These are phyloP conservation scores for Alexandromys oeconomus DNA, from an alignment of 2,797 vertebrate genomes.

Conservation along the genomic window DNA sequence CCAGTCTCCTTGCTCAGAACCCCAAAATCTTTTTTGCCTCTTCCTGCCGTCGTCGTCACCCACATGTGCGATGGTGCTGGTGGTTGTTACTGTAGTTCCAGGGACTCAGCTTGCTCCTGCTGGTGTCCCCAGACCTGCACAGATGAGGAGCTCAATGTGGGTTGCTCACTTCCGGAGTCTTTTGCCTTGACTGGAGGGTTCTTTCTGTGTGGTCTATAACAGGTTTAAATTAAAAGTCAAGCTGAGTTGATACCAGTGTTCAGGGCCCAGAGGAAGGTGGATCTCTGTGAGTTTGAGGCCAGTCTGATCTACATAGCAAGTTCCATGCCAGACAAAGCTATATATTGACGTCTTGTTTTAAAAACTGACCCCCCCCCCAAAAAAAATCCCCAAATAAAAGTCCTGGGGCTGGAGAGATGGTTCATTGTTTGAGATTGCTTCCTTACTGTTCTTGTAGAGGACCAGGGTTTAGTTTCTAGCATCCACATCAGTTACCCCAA, in stretches of 20 bases:
- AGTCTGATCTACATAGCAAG: not conserved
- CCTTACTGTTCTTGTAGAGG: not conserved
- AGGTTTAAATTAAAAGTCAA: constrained; percentile 43
- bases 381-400: not conserved
- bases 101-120: not conserved
- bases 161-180: not conserved
- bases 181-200: constrained; percentile 4
- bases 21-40: not conserved
- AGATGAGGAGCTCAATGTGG: not conserved
- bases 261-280: not conserved
- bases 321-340: not conserved
- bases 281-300: not conserved
- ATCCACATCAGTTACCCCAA: not conserved
- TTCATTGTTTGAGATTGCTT: not conserved
- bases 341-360: not conserved
- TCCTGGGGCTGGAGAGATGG: not conserved
- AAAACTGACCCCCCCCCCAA: not conserved
- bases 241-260: not conserved
- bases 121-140: not conserved
- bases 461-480: not conserved
- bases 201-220: not conserved
- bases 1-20: not conserved
- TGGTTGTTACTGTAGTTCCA: not conserved
- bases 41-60: not conserved
- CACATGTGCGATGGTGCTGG: not conserved